Base-by-base conservation (phyloP, 2,888 invertebrate genomes). In the Pandemis cinnamomeana region DNA sequence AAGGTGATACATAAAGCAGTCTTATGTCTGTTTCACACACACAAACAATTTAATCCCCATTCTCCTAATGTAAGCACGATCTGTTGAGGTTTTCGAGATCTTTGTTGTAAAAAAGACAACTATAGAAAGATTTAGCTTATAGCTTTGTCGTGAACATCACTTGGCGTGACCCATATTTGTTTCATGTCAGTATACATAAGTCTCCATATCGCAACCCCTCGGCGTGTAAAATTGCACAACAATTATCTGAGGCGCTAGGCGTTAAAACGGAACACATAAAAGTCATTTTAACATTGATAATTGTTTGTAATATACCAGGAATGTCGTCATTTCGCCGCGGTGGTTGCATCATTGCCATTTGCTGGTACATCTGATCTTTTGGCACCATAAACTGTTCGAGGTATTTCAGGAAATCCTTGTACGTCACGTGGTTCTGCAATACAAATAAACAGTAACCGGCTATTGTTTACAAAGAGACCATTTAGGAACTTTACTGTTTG, bases 331-430 rank as follows among this genome's bases (percentile, higher is more conserved):
- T 84, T 67, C 91, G 81, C 46, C 90, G 81, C 8, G 86, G 80
- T n/a, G 89, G 84, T 80, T 90, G 91, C 91, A 91, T 89, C 86
- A 91, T 87, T 3, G 89, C 86, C 92, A 91, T 91, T 73, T 91
- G 90, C 77, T 91, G 89, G 80, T 87, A 93, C 91, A 91, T 90
- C 83, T 91, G 92, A 70, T 90, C 95, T 78, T 87, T 91, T 0
- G 92, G 91, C 8, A 91, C 87, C 82, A 95, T 92, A 82, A 96
- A 96, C 80, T 95, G 95, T 78, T 96, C 96, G 71, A 96, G 88
- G 81, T 96, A 96, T 75, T 95, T 94, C 42, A 96, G 85, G 84
- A 96, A 96, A 78, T 96, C 96, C 70, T 95, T 94, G 84, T 96
- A 96, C 0, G 96, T 96, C 71, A 95, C 95, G 84, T 96, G 96